Evolutionary conservation across 2,797 vertebrate species (phyloP).

Genomic region (Harpagifer antarcticus): DNA sequence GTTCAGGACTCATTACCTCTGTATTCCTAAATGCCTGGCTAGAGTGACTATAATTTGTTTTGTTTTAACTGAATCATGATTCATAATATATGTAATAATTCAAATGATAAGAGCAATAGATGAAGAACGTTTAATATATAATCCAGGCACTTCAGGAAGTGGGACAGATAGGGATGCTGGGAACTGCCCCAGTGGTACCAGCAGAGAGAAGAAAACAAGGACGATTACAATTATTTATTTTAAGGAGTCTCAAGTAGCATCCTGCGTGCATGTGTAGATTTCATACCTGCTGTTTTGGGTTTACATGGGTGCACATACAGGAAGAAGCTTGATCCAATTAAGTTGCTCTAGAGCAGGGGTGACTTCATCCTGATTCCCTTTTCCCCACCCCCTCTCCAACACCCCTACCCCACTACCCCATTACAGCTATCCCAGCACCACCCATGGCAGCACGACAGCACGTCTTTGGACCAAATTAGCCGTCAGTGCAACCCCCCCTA

Average conservation of each 20-base stretch:
- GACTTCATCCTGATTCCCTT: slow-evolving; percentile 77
- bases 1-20: neutral
- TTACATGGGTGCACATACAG: slow-evolving; percentile 33
- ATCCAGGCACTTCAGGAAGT: neutral
- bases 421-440: slow-evolving; percentile 35
- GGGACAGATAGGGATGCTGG: neutral
- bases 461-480: slow-evolving; percentile 65
- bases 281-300: slow-evolving; percentile 44
- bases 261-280: neutral
- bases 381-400: slow-evolving; percentile 26
- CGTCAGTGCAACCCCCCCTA: slow-evolving; percentile 57
- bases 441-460: slow-evolving; percentile 56
- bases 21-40: neutral
- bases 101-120: neutral
- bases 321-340: slow-evolving; percentile 69
- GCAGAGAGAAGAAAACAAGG: slow-evolving; percentile 17
- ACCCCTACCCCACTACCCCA: slow-evolving; percentile 32
- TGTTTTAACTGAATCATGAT: neutral
- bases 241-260: neutral
- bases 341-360: slow-evolving; percentile 64
- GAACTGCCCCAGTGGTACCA: slow-evolving; percentile 7
- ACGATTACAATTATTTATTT: neutral
- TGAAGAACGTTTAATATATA: neutral
- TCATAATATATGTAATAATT: neutral
- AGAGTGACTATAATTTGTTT: too few relatives aligned